Evolutionary conservation across 2,797 vertebrate species (phyloP), one percentile per base, ranked within the genome.

Genomic region (Streptopelia turtur): DNA sequence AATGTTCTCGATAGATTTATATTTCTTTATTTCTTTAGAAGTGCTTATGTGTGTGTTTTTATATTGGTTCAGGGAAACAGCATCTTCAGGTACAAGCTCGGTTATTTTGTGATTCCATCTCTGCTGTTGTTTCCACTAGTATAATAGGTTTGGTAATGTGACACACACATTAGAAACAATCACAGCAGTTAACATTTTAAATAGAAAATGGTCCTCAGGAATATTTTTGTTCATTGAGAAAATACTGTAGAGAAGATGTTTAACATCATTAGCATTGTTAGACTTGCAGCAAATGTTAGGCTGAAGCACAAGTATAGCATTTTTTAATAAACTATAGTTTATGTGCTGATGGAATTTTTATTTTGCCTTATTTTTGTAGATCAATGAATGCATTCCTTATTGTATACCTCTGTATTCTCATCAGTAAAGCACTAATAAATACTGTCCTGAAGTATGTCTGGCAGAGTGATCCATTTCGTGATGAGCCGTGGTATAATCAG

Each of bases 351-450:
- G 6, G 16, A 24, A 33, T 74, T 90, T 18, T 89, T 57, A 35
- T 31, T 69, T 75, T 77, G 7, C 8, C 10, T 30, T 13, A 17
- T 37, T 39, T 71, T 41, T 94, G 31, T 83, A 99, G 99, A 96
- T 99, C 99, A 23, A 99, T 99, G 99, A 99, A 99, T 71, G 98
- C 98, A 39, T 99, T 99, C 97, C 98, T 99, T 94, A 91, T 99
- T 63, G 99, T 99, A 66, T 99, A 99, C 97, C 98, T 99, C 92
- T 99, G 99, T 96, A 99, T 99, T 89, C 98, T 99, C 57, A 98
- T 99, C 97, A 98, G 99, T 96, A 99, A 99, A 97, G 98, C 99
- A 23, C 63, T 99, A 89, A 97, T 99, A 97, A 99, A 99, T 97
- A 99, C 99, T 1, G 93, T 96, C 41, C 96, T 99, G 64, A 99